phyloP scores from a whole-genome alignment of 2,113 vertebrate genomes.

The Ahaetulla prasina region DNA sequence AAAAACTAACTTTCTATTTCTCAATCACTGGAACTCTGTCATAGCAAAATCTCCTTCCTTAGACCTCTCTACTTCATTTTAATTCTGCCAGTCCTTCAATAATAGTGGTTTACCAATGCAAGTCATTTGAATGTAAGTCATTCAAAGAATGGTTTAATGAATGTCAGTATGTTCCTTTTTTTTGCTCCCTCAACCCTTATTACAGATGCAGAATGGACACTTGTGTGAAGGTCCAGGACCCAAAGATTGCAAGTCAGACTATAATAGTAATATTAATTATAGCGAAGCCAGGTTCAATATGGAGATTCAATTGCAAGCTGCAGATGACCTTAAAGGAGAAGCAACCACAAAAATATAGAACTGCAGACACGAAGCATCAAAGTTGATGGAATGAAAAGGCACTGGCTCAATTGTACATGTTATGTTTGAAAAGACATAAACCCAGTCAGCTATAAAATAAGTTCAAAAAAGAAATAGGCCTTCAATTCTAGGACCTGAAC shows the following conservation, averaged over 20 bases:
- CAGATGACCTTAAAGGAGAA: neutral
- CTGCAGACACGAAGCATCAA: neutral
- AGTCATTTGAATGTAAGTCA: neutral
- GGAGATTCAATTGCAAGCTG: neutral
- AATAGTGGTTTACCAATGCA: neutral
- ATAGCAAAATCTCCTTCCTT: neutral
- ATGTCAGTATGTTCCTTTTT: neutral
- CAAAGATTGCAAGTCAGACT: neutral
- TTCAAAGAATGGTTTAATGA: neutral
- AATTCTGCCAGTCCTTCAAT: neutral
- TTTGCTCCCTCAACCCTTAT: neutral
- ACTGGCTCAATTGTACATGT: neutral
- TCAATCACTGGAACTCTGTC: neutral
- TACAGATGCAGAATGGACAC: neutral
- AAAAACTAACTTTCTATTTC: no score
- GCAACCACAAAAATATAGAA: neutral
- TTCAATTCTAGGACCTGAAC: neutral
- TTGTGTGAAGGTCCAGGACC: neutral
- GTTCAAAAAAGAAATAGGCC: neutral
- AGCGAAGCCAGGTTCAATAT: neutral
- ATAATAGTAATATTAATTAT: neutral
- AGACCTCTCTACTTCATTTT: neutral
- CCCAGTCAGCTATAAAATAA: neutral
- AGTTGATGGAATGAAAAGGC: neutral
- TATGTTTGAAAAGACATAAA: neutral